Evolutionary conservation across 2,113 vertebrate species (phyloP), one percentile per base, ranked within the genome.

Genomic region (Ctenodactylus gundi): DNA sequence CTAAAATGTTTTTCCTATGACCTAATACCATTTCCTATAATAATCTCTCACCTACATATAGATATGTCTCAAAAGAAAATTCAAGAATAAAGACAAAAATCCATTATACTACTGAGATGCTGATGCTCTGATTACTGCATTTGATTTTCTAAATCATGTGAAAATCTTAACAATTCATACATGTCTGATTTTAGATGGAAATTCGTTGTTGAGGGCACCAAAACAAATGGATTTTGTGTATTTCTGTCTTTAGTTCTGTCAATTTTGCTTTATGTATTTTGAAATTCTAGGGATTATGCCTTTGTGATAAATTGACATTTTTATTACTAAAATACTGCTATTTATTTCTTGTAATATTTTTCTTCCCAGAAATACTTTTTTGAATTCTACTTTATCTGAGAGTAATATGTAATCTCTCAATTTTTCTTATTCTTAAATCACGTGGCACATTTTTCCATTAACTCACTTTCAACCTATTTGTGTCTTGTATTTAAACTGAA

Each of bases 181-280:
- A 73, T 49, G 46, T 31, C 44, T 46, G 13, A 2, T 25, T 55
- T 20, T 44, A n/a, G n/a, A n/a, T n/a, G n/a, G n/a, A n/a, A n/a
- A n/a, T n/a, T n/a, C n/a, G n/a, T n/a, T n/a, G n/a, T n/a, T n/a
- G n/a, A n/a, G n/a, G n/a, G n/a, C n/a, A n/a, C n/a, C n/a, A n/a
- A n/a, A n/a, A n/a, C n/a, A n/a, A n/a, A n/a, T n/a, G n/a, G 7
- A 55, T 82, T 90, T 72, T 60, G 2, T 85, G 75, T 65, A 55
- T 94, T 27, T 85, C 11, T 81, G 67, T 84, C 46, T 90, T 80
- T 88, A 27, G 36, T 93, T 64, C 20, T 88, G 34, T 91, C n/a
- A 60, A 55, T 77, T 92, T 70, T 93, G 27, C 29, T 87, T 91
- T 8, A 68, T 67, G 1, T 75, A 72, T 75, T 93, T 73, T 72